Evolutionary conservation across 2,797 vertebrate species (phyloP), one percentile per base, ranked within the genome.

Genomic region (Hydrophis major): DNA sequence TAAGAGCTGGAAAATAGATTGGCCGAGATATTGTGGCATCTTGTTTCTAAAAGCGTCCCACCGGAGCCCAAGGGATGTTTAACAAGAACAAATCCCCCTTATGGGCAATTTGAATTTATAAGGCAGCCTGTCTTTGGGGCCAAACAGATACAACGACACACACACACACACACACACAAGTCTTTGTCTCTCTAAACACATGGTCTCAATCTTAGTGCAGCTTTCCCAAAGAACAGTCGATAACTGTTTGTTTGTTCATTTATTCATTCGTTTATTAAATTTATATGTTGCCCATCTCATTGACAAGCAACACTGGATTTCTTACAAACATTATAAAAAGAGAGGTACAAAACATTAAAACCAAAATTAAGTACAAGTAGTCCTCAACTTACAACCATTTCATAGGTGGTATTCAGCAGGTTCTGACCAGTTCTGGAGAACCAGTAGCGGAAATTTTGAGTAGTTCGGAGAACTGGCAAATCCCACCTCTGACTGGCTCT

Each of bases 51-150:
- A 90, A 78, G 66, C 12, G 0, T 92, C 95, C 93, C 63, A 2
- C 69, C 83, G 91, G 93, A 94, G 28, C 61, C 12, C 12, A 56
- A 86, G 90, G 91, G 87, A 91, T 92, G 91, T 63, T 87, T 90
- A 66, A 11, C 57, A 90, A 96, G 88, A 94, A 89, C 63, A 83
- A 92, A 95, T 94, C 92, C 91, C 83, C 89, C 88, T 94, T 87
- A 91, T 91, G 86, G 90, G 92, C 92, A 90, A 74, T 87, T 95
- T 92, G 86, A 93, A 94, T 94, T 89, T 92, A 95, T 94, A 94
- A 95, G 90, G 69, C 94, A 93, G 63, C 86, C 74, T 56, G 90
- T 93, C 89, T 94, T 89, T 61, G 91, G 78, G 83, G 89, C 32
- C 32, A 78, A 78, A 78, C 16, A 1, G 69, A 78, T 37, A 37